A percentile compares a stretch with the other conserved stretches of the same genome.
Evolutionary conservation across 2,888 invertebrate species (phyloP).

Genomic region (Drosophila rubida): DNA sequence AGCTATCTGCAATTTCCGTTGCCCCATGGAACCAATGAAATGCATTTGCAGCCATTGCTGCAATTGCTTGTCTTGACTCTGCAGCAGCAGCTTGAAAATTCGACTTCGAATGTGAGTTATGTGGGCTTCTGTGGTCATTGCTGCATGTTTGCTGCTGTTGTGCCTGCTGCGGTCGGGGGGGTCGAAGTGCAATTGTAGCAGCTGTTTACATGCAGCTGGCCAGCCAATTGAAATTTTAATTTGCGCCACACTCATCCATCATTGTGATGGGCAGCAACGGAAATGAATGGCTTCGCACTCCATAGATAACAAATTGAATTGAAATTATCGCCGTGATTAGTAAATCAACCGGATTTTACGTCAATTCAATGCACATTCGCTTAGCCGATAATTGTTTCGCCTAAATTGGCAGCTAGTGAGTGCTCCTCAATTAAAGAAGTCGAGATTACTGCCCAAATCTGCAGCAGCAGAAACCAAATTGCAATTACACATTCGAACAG

Average conservation of each 20-base stretch:
- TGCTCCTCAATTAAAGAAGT: too few species aligned
- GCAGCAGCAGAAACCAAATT: too few species aligned
- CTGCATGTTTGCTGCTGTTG: conserved; percentile 11
- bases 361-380: too few species aligned
- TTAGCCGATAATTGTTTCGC: too few species aligned
- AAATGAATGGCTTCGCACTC: conserved; percentile 7
- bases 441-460: too few species aligned
- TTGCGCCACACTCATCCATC: conserved; percentile 35
- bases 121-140: conserved; percentile 28
- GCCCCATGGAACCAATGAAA: conserved; percentile 26
- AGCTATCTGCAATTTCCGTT: conserved; percentile 20
- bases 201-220: conserved; percentile 19
- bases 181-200: conserved; percentile 10
- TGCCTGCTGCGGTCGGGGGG: conserved; percentile 22
- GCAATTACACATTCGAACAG: too few species aligned
- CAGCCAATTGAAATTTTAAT: conserved; percentile 35
- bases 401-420: too few species aligned
- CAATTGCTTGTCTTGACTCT: neutral
- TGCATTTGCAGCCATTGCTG: conserved; percentile 17
- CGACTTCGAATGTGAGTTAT: conserved; percentile 9
- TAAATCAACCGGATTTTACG: neutral
- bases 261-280: conserved; percentile 10
- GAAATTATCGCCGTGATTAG: conserved; percentile 1
- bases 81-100: neutral
- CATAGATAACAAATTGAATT: neutral